A percentile compares a stretch with the other conserved stretches of the same genome.
phyloP scores from a whole-genome alignment of 2,797 vertebrate species.

The Sebastes kiyomatsui region DNA sequence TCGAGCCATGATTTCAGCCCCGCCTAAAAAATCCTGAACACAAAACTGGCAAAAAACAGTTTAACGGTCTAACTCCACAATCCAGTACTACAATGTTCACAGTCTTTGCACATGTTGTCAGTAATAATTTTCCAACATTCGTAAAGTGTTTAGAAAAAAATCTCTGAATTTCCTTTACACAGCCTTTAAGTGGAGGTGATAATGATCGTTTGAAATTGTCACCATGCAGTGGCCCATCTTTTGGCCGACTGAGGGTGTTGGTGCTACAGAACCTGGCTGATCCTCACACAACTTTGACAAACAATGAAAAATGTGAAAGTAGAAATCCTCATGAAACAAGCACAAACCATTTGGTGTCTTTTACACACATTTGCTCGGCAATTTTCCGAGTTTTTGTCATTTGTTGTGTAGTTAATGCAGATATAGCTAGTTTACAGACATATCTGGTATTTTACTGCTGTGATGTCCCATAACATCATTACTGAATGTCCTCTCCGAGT shows the following conservation, averaged over 20 bases:
- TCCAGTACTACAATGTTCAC: no score
- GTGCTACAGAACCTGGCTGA: neutral
- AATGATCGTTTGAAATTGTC: neutral
- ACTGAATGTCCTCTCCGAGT: neutral
- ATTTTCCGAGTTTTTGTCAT: neutral
- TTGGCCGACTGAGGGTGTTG: neutral
- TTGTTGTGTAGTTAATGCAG: neutral
- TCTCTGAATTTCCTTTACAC: no score
- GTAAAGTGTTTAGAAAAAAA: no score
- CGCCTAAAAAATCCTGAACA: no score
- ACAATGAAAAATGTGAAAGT: neutral
- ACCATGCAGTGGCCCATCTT: neutral
- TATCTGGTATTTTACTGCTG: neutral
- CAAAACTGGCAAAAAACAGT: no score
- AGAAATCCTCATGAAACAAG: neutral
- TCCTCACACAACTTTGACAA: neutral
- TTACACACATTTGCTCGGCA: fast-evolving
- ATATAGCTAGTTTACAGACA: neutral
- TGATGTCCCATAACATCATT: neutral
- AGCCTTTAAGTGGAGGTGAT: no score
- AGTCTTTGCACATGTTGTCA: no score
- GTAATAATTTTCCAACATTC: fast-evolving
- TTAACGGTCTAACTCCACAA: no score
- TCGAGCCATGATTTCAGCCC: no score
- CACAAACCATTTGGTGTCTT: neutral